These are phyloP conservation scores for Heloderma charlesbogerti DNA, from an alignment of 2,113 vertebrate genomes.

Conservation along the genomic window DNA sequence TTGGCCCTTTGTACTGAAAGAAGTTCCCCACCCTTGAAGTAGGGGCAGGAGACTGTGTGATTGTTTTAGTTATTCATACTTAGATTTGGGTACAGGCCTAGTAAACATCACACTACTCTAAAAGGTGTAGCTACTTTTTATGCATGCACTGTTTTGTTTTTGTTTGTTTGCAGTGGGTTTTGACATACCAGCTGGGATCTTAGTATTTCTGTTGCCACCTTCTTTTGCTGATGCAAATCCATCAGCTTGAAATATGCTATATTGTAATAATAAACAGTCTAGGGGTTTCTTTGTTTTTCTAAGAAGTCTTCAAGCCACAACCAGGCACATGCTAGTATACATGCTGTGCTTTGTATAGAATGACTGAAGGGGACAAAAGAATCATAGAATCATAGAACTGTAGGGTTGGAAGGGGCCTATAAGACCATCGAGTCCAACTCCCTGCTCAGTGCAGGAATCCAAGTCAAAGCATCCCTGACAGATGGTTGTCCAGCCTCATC, in stretches of 20 bases:
- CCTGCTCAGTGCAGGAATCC: too few species aligned
- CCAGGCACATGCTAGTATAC: fast-evolving
- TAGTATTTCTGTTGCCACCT: neutral
- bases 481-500: too few species aligned
- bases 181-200: neutral
- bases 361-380: neutral
- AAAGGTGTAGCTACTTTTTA: neutral
- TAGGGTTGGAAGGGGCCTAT: too few species aligned
- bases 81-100: neutral
- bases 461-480: too few species aligned
- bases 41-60: neutral
- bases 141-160: neutral
- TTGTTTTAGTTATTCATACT: neutral
- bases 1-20: too few species aligned
- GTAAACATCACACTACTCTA: neutral
- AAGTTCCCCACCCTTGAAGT: too few species aligned
- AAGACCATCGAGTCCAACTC: too few species aligned
- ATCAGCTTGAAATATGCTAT: neutral
- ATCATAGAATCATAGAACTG: too few species aligned
- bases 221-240: neutral
- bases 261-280: neutral
- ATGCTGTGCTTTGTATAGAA: neutral
- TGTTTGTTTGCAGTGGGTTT: neutral
- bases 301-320: fast-evolving
- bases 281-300: neutral